phyloP scores from a whole-genome alignment of 2,797 vertebrate genomes.

The Poecilia wingei region DNA sequence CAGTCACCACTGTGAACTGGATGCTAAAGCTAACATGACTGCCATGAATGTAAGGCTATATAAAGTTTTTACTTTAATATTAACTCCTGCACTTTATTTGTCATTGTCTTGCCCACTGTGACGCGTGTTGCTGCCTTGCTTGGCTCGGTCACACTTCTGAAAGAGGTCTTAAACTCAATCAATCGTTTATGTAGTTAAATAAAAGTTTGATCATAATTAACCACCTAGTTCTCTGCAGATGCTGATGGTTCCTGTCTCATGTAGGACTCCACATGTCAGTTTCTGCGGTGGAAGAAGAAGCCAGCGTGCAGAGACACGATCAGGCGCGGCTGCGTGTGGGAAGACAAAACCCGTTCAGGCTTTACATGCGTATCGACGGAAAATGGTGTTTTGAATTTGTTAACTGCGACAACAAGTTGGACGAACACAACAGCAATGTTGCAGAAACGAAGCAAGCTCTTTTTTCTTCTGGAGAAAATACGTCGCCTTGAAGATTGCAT shows the following conservation, averaged over 20 bases:
- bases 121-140: not conserved
- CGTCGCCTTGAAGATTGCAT: not conserved
- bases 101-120: not conserved
- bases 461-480: not conserved
- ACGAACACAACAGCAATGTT: not conserved
- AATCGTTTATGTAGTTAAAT: not conserved
- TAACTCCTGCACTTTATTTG: not conserved
- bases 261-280: not conserved
- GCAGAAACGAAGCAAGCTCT: not conserved
- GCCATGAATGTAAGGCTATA: not conserved
- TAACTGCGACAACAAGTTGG: not conserved
- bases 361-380: not conserved
- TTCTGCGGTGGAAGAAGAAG: not conserved
- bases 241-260: constrained; percentile 23
- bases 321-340: constrained; percentile 8
- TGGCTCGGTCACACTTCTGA: not conserved
- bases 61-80: not conserved
- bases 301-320: constrained; percentile 17
- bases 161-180: not conserved
- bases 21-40: not conserved
- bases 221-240: not conserved
- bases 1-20: not conserved
- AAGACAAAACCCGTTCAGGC: not conserved
- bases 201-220: not conserved
- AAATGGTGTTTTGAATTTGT: not conserved